These are phyloP conservation scores for Halisarca cf. caerulea DNA, from an alignment of 37 sponge, comb jelly and placozoan genomes.

Conservation along the genomic window DNA sequence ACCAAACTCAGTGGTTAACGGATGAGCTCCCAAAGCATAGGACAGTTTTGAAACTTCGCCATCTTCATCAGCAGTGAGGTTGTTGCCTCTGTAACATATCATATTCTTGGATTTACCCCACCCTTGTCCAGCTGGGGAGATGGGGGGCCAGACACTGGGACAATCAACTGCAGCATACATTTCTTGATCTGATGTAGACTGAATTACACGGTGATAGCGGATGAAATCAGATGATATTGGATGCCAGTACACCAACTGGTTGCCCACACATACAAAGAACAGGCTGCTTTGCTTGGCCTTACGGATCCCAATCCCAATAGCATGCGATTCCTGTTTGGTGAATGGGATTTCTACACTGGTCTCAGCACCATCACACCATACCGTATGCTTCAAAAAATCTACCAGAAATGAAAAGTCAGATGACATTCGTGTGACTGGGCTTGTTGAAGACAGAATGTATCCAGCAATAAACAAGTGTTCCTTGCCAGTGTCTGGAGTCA, in stretches of 20 bases:
- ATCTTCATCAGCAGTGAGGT: conserved; percentile 1
- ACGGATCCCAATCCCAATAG: conserved; percentile 52
- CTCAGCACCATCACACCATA: background rate
- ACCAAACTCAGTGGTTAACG: conserved; percentile 34
- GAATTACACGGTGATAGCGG: background rate
- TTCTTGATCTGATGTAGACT: background rate
- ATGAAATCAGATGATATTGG: background rate
- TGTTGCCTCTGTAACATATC: conserved; percentile 20
- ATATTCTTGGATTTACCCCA: conserved; percentile 49
- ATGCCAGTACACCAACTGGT: conserved; percentile 32
- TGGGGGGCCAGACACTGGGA: conserved; percentile 59
- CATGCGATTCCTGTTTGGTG: background rate
- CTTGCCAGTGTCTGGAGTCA: background rate
- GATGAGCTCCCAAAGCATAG: conserved; percentile 44
- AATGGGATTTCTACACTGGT: background rate
- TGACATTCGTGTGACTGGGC: background rate
- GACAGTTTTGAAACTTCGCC: background rate
- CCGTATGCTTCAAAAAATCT: background rate
- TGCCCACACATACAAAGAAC: conserved; percentile 55
- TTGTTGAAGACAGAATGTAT: background rate
- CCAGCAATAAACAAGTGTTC: background rate
- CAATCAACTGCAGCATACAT: conserved; percentile 38
- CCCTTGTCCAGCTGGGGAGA: conserved; percentile 54
- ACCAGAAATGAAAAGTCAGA: conserved; percentile 14
- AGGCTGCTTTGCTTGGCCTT: background rate